Evolutionary conservation across 1,140 invertebrate species (phyloP).

Genomic region (Drosophila lacertosa): DNA sequence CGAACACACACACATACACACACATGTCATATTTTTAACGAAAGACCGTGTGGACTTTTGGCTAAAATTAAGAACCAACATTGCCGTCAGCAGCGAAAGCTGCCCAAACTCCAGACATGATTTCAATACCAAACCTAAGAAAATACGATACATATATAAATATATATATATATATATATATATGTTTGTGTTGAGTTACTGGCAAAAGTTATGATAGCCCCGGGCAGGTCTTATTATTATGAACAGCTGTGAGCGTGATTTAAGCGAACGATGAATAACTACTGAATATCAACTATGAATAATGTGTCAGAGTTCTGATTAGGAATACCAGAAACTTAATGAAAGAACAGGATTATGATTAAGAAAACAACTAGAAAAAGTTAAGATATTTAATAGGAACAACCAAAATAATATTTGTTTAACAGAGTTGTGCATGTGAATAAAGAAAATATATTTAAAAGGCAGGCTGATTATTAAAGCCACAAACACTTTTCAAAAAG

Average conservation of each 20-base stretch:
- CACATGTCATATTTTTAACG: slow-evolving; percentile 53
- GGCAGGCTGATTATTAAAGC: too few species aligned
- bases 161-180: too few species aligned
- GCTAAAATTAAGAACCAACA: slow-evolving; percentile 29
- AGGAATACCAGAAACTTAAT: background rate
- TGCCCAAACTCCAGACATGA: slow-evolving; percentile 2
- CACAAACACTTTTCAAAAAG: too few species aligned
- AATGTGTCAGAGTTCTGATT: background rate
- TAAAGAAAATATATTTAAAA: too few species aligned
- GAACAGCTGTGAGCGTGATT: slow-evolving; percentile 1
- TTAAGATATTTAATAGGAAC: too few species aligned
- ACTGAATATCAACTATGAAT: background rate
- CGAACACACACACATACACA: slow-evolving; percentile 28
- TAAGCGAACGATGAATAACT: slow-evolving; percentile 12
- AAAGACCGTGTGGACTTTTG: slow-evolving; percentile 31
- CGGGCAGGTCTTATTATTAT: background rate
- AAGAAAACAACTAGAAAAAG: too few species aligned
- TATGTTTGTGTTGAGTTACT: too few species aligned
- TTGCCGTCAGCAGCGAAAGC: too few species aligned
- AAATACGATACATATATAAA: slow-evolving; percentile 16
- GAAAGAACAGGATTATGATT: too few species aligned
- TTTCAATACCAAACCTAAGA: slow-evolving; percentile 31
- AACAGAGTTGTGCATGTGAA: too few species aligned
- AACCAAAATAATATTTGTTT: too few species aligned
- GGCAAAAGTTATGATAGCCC: slow-evolving; percentile 30